phyloP scores from a whole-genome alignment of 2,113 vertebrate species.

The Brachypodius melanocephalos region DNA sequence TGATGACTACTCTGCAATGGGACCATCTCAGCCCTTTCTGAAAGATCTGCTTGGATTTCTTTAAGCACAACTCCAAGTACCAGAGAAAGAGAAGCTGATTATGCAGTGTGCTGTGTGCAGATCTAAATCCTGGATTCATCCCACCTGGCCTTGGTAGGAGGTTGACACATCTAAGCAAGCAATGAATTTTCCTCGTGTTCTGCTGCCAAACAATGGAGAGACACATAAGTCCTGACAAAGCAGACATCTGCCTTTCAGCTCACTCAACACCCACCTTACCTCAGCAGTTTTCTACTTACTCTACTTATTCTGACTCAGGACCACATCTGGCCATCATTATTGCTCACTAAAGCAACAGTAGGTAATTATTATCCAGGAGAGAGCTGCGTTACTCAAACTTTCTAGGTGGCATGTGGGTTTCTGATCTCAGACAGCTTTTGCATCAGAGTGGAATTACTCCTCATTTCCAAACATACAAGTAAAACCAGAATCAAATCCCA shows the following conservation, averaged over 20 bases:
- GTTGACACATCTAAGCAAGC: not conserved
- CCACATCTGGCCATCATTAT: not conserved
- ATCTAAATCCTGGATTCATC: slow-evolving; percentile 1
- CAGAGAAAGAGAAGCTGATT: not conserved
- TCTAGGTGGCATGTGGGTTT: slow-evolving; percentile 26
- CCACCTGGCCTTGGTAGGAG: not conserved
- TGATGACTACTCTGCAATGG: not conserved
- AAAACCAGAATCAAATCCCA: slow-evolving; percentile 11
- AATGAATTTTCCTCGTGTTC: not conserved
- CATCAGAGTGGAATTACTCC: slow-evolving; percentile 6
- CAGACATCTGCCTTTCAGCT: slow-evolving; percentile 34
- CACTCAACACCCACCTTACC: slow-evolving; percentile 34
- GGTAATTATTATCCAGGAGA: not conserved
- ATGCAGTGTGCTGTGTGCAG: not conserved
- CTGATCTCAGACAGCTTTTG: slow-evolving; percentile 27
- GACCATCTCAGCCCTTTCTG: not conserved
- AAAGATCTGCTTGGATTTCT: not conserved
- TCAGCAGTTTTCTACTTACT: slow-evolving; percentile 41
- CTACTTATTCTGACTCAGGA: slow-evolving; percentile 33
- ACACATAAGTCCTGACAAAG: slow-evolving; percentile 44
- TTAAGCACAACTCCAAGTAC: not conserved
- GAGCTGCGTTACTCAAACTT: not conserved
- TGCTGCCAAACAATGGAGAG: not conserved
- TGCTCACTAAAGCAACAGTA: slow-evolving; percentile 43
- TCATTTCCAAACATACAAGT: not conserved